phyloP scores from a whole-genome alignment of 2,797 vertebrate species.

The Caiman crocodilus region DNA sequence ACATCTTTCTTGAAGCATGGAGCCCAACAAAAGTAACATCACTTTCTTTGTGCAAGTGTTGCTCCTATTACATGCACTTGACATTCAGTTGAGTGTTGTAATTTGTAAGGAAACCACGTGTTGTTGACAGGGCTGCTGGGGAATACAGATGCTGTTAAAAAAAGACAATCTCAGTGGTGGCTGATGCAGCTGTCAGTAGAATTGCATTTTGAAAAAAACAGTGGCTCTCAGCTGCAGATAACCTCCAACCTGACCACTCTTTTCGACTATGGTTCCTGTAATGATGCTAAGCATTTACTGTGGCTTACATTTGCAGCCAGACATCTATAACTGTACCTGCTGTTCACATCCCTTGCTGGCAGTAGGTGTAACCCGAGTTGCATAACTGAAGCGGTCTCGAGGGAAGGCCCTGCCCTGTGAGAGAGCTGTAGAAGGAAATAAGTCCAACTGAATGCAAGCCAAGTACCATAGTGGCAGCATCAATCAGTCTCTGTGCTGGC shows the following conservation, averaged over 20 bases:
- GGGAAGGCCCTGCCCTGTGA: background rate
- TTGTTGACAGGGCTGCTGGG: background rate
- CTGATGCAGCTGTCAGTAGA: background rate
- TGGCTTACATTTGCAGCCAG: background rate
- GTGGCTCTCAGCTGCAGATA: background rate
- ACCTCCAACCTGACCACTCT: background rate
- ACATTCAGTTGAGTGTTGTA: background rate
- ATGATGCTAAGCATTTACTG: rapidly evolving
- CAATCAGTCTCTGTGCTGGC: background rate
- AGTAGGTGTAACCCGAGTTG: background rate
- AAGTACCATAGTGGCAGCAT: background rate
- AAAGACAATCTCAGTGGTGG: background rate
- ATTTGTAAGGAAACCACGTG: rapidly evolving
- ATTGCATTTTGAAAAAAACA: conserved; percentile 2
- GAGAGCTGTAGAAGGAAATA: background rate
- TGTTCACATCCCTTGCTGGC: rapidly evolving
- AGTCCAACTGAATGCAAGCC: background rate
- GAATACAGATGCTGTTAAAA: background rate
- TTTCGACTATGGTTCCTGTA: background rate
- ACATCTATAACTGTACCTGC: background rate
- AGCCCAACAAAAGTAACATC: no score
- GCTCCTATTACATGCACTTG: no score
- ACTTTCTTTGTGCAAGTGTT: no score
- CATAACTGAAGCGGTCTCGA: background rate
- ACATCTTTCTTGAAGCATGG: no score